Evolutionary conservation across 2,797 vertebrate genomes (phyloP), one percentile per base, ranked within the genome.

Genomic region (Arremon aurantiirostris): DNA sequence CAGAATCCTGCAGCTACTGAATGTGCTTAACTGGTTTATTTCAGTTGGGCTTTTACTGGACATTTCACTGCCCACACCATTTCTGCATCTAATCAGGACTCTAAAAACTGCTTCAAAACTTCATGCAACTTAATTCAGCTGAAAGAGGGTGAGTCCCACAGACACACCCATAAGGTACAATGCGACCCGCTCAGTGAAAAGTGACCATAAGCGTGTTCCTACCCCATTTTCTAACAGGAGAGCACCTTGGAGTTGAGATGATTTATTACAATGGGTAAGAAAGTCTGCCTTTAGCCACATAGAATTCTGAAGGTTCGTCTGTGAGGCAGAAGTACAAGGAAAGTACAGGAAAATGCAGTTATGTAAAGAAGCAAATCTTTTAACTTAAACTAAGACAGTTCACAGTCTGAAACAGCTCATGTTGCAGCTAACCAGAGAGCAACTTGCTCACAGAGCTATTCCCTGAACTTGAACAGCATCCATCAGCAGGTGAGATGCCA

Each of bases 201-300:
- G 2, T n/a, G 12, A 37, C 44, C 23, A 22, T 7, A 19, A 9
- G 0, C 4, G 2, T 9, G 4, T 20, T 70, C 34, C 46, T 28
- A 55, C 5, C 11, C 19, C 14, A 9, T 2, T 44, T 44, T 42
- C 41, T 42, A 42, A 42, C 41, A 42, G 41, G 41, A 42, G 41
- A 42, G 18, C 18, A 18, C 41, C 41, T 18, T 19, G 41, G 41
- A 42, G 41, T 42, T 42, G 18, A 42, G 41, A 42, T 9, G 41
- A 19, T 42, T 42, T 42, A 18, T 42, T 42, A 42, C 5, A 21
- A 44, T 11, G 42, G 42, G 42, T 44, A 44, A 44, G 42, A 21
- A 44, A 44, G 42, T 10, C 42, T 21, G 42, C 20, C 42, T 44
- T 44, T 3, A 44, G 20, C 20, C 42, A 44, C 42, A 20, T 44